These are phyloP conservation scores for Megalurothrips usitatus DNA, from an alignment of 2,888 invertebrate genomes.

Conservation along the genomic window DNA sequence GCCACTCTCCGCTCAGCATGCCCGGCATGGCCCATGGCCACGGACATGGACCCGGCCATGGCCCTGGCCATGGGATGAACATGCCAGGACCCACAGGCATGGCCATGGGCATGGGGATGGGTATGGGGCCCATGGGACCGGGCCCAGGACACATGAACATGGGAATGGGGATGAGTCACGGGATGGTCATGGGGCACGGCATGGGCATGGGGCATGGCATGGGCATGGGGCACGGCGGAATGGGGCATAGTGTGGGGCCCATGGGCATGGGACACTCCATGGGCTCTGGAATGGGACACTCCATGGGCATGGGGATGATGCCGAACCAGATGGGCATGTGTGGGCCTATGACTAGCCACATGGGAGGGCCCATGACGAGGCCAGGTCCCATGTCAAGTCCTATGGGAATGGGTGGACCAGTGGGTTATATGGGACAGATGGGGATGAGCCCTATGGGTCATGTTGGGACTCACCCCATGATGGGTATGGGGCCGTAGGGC, in stretches of 20 bases:
- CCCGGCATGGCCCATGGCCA: background rate
- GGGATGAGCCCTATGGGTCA: background rate
- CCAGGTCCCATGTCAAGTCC: background rate
- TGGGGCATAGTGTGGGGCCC: background rate
- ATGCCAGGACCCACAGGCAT: background rate
- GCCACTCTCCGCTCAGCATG: background rate
- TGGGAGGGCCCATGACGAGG: background rate
- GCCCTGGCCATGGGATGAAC: background rate
- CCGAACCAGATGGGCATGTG: background rate
- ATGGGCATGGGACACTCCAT: background rate
- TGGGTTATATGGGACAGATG: background rate
- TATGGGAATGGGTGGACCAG: background rate
- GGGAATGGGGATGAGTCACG: background rate
- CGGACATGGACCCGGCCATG: background rate
- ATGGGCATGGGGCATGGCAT: background rate
- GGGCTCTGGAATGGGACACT: background rate
- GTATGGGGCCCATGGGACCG: background rate
- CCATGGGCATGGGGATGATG: background rate
- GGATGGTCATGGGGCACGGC: background rate
- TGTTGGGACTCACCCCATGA: background rate
- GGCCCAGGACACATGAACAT: background rate
- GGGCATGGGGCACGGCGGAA: background rate
- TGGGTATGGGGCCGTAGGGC: background rate
- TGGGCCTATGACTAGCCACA: background rate
- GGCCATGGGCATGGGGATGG: background rate